Base-by-base conservation (phyloP, 2,888 invertebrate species). In the Agrochola circellaris region DNA sequence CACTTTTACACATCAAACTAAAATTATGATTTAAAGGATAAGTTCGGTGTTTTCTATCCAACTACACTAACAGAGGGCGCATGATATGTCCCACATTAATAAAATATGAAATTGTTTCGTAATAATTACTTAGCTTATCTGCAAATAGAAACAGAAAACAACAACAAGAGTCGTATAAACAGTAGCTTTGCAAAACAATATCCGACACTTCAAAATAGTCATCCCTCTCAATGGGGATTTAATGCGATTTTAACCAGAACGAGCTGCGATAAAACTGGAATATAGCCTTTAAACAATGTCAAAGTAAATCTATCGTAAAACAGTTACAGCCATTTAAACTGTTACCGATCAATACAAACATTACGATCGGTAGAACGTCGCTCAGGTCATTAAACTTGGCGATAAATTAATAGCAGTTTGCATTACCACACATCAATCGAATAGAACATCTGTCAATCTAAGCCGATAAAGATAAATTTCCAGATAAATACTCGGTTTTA, bases 251-350 rank as follows among this genome's bases (percentile, higher is more conserved):
- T 91, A 91, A 93, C 92, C 90, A 92, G 92, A 92, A 92, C 90
- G 90, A 93, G 91, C 90, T 86, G 90, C 91, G 84, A 92, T 95
- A 94, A 95, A 95, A 94, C 90, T 85, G 90, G 90, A 91, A 92
- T 91, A 92, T 92, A 92, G 91, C 92, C 90, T 93, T 92, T 91
- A 93, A 93, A 95, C 93, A 95, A 94, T 94, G 93, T 94, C 92
- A 92, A 91, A 93, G 92, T 92, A 93, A 94, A 93, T 93, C 91
- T 92, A 92, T 94, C 92, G 93, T 94, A 91, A 95, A 94, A 93
- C 90, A 89, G 92, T 91, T 89, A 92, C 89, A 91, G 81, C 89
- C 88, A 84, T 91, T 93, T 91, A 93, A 93, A 91, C 90, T 87
- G 89, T 90, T 91, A 89, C 89, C 90, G 91, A 93, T 93, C 92